Evolutionary conservation across 2,888 invertebrate genomes (phyloP), one percentile per base, ranked within the genome.

Genomic region (Philaethria dido): DNA sequence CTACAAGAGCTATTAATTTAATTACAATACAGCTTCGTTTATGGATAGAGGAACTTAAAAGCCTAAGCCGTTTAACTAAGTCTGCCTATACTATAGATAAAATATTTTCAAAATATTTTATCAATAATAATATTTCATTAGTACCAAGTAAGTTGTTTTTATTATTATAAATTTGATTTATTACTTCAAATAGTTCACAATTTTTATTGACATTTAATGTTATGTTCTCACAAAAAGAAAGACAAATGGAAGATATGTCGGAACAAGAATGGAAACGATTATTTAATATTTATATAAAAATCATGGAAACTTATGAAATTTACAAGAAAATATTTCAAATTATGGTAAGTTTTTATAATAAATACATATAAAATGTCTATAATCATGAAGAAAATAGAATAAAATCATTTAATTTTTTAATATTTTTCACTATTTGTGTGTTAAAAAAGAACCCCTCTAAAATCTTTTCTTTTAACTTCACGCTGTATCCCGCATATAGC

Each of bases 281-380:
- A 1, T 50, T 9, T 50, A 29, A 29, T 16, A 29, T 50, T 25
- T 50, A 50, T 9, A 29, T 50, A 29, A 25, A 25, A 29, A 29
- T 50, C 3, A 50, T 50, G 50, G 29, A 50, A 29, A 50, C 3
- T 9, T 50, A 50, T 16, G 8, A n/a, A 29, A 29, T 16, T 29
- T 50, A 50, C 50, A 50, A 50, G 50, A 50, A 50, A 29, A 50
- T 50, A 50, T 50, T 50, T 50, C 25, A 50, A 29, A 50, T 50
- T 25, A 50, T 50, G 50, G 50, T 50, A 29, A 8, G 50, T 25
- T n/a, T 13, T 11, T 25, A 47, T 50, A n/a, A 8, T 9, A 25
- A 2, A 50, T 14, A 39, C 33, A 33, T 33, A 33, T 33, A 33
- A 33, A 33, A 33, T 8, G 9, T 29, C 6, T 33, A 33, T 33